These are phyloP conservation scores for Penaeus japonicus DNA, from an alignment of 1,140 invertebrate species.

Conservation along the genomic window DNA sequence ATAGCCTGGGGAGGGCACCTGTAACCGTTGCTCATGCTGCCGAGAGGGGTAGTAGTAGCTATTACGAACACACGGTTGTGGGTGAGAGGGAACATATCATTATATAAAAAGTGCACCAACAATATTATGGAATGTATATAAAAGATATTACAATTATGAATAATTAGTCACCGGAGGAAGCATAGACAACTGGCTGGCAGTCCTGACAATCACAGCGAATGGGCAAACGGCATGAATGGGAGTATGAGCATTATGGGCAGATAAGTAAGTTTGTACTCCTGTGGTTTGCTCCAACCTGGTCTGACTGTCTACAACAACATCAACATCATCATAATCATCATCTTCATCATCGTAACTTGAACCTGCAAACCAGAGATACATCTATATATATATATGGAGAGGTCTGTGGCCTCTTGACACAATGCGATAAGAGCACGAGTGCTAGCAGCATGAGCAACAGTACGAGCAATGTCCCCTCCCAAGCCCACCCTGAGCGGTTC, in stretches of 20 bases:
- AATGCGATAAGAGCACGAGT: constrained; percentile 36
- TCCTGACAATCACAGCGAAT: constrained; percentile 21
- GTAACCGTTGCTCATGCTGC: constrained; percentile 28
- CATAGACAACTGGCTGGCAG: constrained; percentile 36
- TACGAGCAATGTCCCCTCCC: not conserved
- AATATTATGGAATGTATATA: constrained; percentile 44
- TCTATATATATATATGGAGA: too few relatives aligned
- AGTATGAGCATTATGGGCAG: too few relatives aligned
- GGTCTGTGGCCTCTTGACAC: too few relatives aligned
- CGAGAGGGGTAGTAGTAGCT: constrained; percentile 13
- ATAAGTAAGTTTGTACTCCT: too few relatives aligned
- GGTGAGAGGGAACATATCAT: not conserved
- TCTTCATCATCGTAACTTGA: too few relatives aligned
- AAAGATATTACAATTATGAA: constrained; percentile 22
- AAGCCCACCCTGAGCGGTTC: constrained; percentile 49
- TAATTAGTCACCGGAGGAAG: constrained; percentile 35
- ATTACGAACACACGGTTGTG: not conserved
- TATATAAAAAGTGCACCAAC: constrained; percentile 23
- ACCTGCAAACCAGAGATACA: too few relatives aligned
- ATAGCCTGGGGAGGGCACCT: not conserved
- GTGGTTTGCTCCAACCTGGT: too few relatives aligned
- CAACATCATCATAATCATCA: too few relatives aligned
- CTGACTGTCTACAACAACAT: too few relatives aligned
- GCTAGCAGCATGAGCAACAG: constrained; percentile 28
- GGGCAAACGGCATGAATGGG: constrained; percentile 4